These are phyloP conservation scores for Thalpophila matura DNA, from an alignment of 2,888 invertebrate genomes.

Conservation along the genomic window DNA sequence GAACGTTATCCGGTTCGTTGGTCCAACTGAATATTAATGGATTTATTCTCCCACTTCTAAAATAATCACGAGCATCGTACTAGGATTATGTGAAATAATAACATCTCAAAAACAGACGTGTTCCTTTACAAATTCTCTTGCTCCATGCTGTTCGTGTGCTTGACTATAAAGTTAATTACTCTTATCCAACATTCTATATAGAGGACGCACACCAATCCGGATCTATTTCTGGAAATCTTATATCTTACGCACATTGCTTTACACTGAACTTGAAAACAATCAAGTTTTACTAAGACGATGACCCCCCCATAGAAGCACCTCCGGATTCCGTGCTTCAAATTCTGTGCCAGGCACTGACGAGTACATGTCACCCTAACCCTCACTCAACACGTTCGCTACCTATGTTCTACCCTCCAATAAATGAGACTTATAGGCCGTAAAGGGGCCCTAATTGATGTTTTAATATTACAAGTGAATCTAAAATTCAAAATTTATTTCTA, in stretches of 20 bases:
- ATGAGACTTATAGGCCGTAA: constrained; percentile 57
- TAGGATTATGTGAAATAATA: constrained; percentile 5
- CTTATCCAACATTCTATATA: constrained; percentile 51
- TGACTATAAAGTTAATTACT: constrained; percentile 43
- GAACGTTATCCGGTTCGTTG: constrained; percentile 76
- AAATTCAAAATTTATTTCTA: constrained; percentile 29
- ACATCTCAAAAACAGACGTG: constrained; percentile 5
- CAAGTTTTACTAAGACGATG: constrained; percentile 56
- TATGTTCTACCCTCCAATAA: constrained; percentile 70
- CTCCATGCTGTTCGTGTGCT: constrained; percentile 22
- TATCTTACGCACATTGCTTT: constrained; percentile 43
- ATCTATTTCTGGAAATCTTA: constrained; percentile 51
- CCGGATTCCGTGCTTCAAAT: constrained; percentile 61
- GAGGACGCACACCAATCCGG: constrained; percentile 24
- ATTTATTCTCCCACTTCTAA: constrained; percentile 57
- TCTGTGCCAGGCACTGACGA: constrained; percentile 78
- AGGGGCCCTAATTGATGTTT: constrained; percentile 65
- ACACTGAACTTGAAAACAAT: constrained; percentile 57
- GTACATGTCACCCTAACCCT: constrained; percentile 81
- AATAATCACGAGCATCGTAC: constrained; percentile 31
- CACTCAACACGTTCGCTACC: constrained; percentile 64
- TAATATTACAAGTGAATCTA: constrained; percentile 57
- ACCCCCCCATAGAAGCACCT: constrained; percentile 65
- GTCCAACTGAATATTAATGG: constrained; percentile 78
- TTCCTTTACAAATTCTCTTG: constrained; percentile 13